Evolutionary conservation across 2,888 invertebrate genomes (phyloP).

Genomic region (Ophioninae sp.): DNA sequence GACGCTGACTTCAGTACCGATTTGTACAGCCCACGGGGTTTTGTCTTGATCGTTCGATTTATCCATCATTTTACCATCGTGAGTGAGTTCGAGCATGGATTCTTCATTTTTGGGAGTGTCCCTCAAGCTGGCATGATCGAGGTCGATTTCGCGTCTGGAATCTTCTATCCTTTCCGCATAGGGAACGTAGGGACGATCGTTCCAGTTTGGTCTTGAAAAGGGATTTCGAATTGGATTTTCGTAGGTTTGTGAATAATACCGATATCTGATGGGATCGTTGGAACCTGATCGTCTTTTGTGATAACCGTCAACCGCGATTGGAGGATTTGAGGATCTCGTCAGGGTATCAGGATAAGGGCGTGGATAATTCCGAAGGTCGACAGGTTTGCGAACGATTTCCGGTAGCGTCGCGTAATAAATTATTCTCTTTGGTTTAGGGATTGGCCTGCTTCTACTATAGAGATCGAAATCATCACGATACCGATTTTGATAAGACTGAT

Average conservation of each 20-base stretch:
- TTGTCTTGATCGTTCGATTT: slow-evolving; percentile 62
- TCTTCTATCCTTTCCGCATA: slow-evolving; percentile 66
- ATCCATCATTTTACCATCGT: slow-evolving; percentile 51
- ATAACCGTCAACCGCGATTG: slow-evolving; percentile 61
- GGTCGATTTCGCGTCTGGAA: slow-evolving; percentile 64
- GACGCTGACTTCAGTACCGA: slow-evolving; percentile 76
- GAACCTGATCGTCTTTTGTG: slow-evolving; percentile 69
- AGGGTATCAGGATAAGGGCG: slow-evolving; percentile 69
- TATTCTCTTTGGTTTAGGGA: slow-evolving; percentile 77
- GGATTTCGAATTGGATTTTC: slow-evolving; percentile 66
- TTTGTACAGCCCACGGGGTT: slow-evolving; percentile 76
- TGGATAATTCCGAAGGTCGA: slow-evolving; percentile 75
- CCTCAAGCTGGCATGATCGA: slow-evolving; percentile 67
- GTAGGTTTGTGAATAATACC: slow-evolving; percentile 69
- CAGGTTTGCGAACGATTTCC: slow-evolving; percentile 79
- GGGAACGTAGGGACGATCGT: slow-evolving; percentile 65
- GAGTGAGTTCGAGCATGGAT: slow-evolving; percentile 53
- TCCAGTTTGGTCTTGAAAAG: slow-evolving; percentile 71
- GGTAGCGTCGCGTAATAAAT: slow-evolving; percentile 81
- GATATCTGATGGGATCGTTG: slow-evolving; percentile 72
- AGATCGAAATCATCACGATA: slow-evolving; percentile 74
- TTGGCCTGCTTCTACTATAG: slow-evolving; percentile 71
- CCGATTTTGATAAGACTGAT: slow-evolving; percentile 68
- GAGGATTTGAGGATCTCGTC: slow-evolving; percentile 61
- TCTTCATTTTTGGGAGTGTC: slow-evolving; percentile 62